phyloP scores from a whole-genome alignment of 2,888 invertebrate genomes.

The Chymomyza caudatula region DNA sequence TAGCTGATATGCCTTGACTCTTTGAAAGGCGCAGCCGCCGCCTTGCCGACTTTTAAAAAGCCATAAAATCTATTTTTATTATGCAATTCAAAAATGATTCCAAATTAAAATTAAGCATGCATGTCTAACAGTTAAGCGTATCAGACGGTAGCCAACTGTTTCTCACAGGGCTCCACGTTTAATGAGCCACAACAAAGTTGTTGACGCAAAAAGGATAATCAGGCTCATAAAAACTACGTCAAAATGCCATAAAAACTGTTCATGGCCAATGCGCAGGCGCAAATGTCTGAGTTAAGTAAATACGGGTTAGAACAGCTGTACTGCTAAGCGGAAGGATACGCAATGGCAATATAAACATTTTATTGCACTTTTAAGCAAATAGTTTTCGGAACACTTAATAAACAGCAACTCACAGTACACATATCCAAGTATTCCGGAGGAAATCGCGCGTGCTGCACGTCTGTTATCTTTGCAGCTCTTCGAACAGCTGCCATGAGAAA shows the following conservation, averaged over 20 bases:
- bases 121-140: no score
- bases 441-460: background rate
- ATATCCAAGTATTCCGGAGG: background rate
- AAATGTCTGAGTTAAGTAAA: background rate
- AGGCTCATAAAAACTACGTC: slow-evolving; percentile 25
- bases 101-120: slow-evolving; percentile 40
- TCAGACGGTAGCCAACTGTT: background rate
- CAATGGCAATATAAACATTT: slow-evolving; percentile 31
- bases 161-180: slow-evolving; percentile 10
- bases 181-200: slow-evolving; percentile 54
- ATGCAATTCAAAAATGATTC: slow-evolving; percentile 4
- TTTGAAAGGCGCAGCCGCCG: slow-evolving; percentile 4
- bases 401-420: background rate
- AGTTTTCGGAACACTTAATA: slow-evolving; percentile 24
- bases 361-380: slow-evolving; percentile 56
- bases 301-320: slow-evolving; percentile 44
- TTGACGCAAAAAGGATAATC: slow-evolving; percentile 43
- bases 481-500: background rate
- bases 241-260: slow-evolving; percentile 39
- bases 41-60: slow-evolving; percentile 8
- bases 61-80: slow-evolving; percentile 20
- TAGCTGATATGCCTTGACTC: slow-evolving; percentile 25
- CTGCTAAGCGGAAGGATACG: slow-evolving; percentile 57
- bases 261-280: background rate
- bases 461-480: background rate